Percentiles rank a stretch among this genome's conserved stretches.
phyloP scores from a whole-genome alignment of 2,113 vertebrate species.

The Recurvirostra avosetta region DNA sequence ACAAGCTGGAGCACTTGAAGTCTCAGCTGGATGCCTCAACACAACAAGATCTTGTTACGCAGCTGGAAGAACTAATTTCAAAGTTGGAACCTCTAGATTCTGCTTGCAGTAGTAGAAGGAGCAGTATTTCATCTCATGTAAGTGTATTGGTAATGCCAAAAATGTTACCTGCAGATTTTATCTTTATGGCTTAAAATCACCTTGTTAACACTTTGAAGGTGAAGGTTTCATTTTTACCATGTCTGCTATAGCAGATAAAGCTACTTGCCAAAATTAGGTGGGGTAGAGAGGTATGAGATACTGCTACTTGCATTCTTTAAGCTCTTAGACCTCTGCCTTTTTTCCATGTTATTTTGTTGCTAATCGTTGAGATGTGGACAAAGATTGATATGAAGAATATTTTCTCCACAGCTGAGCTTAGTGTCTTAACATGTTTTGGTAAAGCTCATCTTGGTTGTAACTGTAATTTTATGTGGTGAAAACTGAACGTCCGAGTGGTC shows the following conservation, averaged over 20 bases:
- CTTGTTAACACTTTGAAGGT: fast-evolving
- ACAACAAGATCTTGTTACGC: conserved; percentile 76
- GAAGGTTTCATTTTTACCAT: not conserved
- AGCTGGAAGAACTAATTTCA: conserved; percentile 87
- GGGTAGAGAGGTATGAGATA: not conserved
- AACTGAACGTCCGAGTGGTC: not conserved
- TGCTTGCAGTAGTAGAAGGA: conserved; percentile 93
- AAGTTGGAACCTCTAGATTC: conserved; percentile 91
- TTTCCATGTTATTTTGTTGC: not conserved
- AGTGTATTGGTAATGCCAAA: conserved; percentile 9
- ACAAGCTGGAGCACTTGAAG: conserved; percentile 89
- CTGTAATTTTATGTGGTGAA: not conserved
- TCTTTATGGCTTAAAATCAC: not conserved
- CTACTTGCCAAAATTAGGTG: not conserved
- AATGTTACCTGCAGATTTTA: not conserved
- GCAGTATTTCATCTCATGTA: conserved; percentile 97
- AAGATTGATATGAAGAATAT: fast-evolving
- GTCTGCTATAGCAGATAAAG: not conserved
- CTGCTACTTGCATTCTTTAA: not conserved
- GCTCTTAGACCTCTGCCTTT: not conserved
- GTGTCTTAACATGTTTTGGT: not conserved
- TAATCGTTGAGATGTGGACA: not conserved
- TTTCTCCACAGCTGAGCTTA: not conserved
- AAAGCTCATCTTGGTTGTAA: not conserved
- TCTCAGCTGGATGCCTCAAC: conserved; percentile 82